phyloP scores from a whole-genome alignment of 2,797 vertebrate genomes.

The Phoeniculus purpureus region DNA sequence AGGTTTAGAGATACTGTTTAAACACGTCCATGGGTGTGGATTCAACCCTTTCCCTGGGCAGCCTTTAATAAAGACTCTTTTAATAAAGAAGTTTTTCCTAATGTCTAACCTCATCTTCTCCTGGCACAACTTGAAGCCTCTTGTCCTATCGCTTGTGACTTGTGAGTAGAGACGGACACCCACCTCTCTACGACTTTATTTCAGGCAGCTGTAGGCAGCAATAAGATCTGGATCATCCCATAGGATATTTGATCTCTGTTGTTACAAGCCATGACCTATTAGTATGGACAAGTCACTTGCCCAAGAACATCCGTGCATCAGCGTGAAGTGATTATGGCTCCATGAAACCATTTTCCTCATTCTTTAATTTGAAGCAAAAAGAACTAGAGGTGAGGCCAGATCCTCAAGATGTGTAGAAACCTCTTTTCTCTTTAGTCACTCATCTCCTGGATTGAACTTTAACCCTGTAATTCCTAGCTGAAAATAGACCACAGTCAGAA shows the following conservation, averaged over 20 bases:
- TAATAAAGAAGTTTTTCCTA: no score
- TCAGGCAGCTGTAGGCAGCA: no score
- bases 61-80: no score
- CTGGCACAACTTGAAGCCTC: no score
- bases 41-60: no score
- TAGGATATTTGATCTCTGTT: background rate
- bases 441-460: background rate
- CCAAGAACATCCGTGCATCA: background rate
- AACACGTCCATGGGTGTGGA: no score
- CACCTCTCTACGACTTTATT: no score
- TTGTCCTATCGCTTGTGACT: no score
- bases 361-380: background rate
- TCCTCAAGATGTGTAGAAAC: background rate
- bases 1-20: no score
- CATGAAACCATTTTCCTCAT: background rate
- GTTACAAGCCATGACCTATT: background rate
- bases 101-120: no score
- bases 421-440: background rate
- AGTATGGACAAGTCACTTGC: background rate
- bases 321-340: background rate
- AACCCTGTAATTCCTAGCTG: background rate
- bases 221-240: fast-evolving
- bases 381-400: background rate
- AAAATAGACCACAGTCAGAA: background rate
- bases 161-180: no score